These are phyloP conservation scores for Porphyrio hochstetteri DNA, from an alignment of 2,113 vertebrate genomes.

Conservation along the genomic window DNA sequence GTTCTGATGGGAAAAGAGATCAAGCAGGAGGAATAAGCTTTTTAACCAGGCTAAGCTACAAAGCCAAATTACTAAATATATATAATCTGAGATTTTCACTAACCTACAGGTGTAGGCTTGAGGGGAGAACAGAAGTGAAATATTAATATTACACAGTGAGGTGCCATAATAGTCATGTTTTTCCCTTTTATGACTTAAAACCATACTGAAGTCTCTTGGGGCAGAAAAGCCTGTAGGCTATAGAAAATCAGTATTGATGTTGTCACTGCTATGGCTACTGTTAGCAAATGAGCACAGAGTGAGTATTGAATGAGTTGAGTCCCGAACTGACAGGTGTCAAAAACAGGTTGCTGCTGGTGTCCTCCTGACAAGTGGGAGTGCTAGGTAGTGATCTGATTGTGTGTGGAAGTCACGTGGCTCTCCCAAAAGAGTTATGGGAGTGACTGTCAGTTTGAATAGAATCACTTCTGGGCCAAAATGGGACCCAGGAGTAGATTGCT, in stretches of 20 bases:
- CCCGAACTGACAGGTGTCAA: neutral
- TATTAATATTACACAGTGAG: neutral
- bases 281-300: neutral
- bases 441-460: neutral
- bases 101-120: neutral
- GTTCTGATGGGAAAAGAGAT: neutral
- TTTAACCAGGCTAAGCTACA: neutral
- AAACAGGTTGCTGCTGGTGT: neutral
- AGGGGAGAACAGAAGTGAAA: neutral
- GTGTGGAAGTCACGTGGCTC: neutral
- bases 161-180: neutral
- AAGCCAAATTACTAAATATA: slow-evolving; percentile 13
- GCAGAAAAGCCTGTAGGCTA: neutral
- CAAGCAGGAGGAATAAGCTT: neutral
- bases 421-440: neutral
- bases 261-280: neutral
- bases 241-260: neutral
- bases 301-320: neutral
- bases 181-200: neutral
- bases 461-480: neutral
- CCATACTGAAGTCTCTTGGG: neutral
- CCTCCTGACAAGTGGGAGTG: neutral
- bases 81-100: slow-evolving; percentile 23
- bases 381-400: neutral
- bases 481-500: neutral